These are phyloP conservation scores for Leptopilina clavipes DNA, from an alignment of 1,140 invertebrate genomes.

Conservation along the genomic window DNA sequence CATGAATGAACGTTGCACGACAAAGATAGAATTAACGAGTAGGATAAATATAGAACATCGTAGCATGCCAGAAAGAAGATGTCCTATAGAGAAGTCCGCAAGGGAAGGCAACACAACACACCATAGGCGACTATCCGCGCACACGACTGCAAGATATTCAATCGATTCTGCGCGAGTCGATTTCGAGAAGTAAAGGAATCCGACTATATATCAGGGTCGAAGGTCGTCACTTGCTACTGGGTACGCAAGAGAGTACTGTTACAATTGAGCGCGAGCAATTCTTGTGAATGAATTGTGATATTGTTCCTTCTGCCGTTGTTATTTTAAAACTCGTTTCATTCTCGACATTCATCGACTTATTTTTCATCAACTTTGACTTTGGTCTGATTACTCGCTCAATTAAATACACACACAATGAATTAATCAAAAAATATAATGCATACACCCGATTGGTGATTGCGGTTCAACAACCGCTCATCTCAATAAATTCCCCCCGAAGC, in stretches of 20 bases:
- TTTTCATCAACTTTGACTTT: slow-evolving; percentile 15
- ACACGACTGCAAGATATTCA: too few species aligned
- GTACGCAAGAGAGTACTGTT: slow-evolving; percentile 32
- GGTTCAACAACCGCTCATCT: slow-evolving; percentile 10
- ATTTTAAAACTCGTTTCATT: background rate
- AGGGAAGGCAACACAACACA: too few species aligned
- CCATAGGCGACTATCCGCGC: too few species aligned
- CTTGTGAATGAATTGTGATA: slow-evolving; percentile 25
- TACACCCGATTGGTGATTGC: background rate
- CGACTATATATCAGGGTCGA: slow-evolving; percentile 25
- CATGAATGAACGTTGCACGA: slow-evolving; percentile 72
- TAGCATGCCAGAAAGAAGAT: slow-evolving; percentile 53
- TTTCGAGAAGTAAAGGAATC: slow-evolving; percentile 14
- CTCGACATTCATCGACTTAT: slow-evolving; percentile 1
- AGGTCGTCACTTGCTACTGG: slow-evolving; percentile 10
- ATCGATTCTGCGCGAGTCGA: slow-evolving; percentile 22
- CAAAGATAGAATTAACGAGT: slow-evolving; percentile 72
- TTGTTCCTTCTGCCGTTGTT: background rate
- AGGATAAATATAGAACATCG: slow-evolving; percentile 71
- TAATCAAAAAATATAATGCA: too few species aligned
- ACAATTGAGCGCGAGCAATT: background rate
- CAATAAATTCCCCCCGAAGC: too few species aligned
- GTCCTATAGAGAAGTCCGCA: background rate
- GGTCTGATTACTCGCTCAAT: slow-evolving; percentile 16
- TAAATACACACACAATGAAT: too few species aligned